Base-by-base conservation (phyloP, 2,113 vertebrate genomes). In the Melanotaenia duboulayi region DNA sequence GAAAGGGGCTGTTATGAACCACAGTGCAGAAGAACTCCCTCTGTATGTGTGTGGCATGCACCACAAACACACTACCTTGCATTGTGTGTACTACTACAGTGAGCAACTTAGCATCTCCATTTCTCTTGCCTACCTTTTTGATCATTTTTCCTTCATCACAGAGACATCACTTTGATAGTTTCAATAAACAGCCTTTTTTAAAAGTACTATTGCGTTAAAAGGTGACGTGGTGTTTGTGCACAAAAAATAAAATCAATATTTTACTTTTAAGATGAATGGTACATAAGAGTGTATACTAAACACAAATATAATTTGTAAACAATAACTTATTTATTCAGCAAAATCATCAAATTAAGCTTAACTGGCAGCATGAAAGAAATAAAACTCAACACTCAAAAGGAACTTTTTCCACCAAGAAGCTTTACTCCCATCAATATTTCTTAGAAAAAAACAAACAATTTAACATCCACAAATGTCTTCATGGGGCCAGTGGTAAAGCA, bases 1-100 rank as follows among this genome's bases (percentile, higher is more conserved):
- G 87, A 86, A 83, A 25, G 78, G 82, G 71, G 78, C 82, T 76
- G 85, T 86, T 88, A 71, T 78, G 86, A 82, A 84, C 84, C 80
- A 75, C 62, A 80, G 86, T 72, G 61, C 78, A 72, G 78, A 88
- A 78, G 79, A 85, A 84, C 86, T 81, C 79, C 59, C 84, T 83
- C 49, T 74, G 73, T 70, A 39, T 81, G 73, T 83, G 77, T 71
- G 62, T 40, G 57, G 49, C 63, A 16, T 35, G 65, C 20, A 68
- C 23, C 61, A 74, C 77, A 74, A 39, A 59, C 70, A 62, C 65
- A 54, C 60, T 78, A 76, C 71, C 82, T 65, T 66, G 74, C 65
- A 67, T 59, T 68, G 69, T 54, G 44, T 83, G 57, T 24, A 52
- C 61, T 42, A 80, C 25, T 60, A 61, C 54, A 14, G 11, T 5